Evolutionary conservation across 1,140 invertebrate species (phyloP), one percentile per base, ranked within the genome.

Genomic region (Caerostris darwini): DNA sequence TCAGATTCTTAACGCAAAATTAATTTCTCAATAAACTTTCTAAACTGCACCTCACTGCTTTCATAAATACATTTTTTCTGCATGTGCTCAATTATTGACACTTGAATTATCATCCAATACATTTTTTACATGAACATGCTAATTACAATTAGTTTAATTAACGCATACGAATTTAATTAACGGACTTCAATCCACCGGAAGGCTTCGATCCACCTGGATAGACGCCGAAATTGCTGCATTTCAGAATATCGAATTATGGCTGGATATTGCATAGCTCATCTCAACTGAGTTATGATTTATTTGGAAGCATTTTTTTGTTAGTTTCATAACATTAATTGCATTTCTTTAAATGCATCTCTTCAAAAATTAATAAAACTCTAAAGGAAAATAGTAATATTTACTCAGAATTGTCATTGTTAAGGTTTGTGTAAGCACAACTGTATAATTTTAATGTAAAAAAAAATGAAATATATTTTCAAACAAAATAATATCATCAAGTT

Each of bases 141-240:
- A 67, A 67, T 67, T 67, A 67, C 61, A 17, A 4, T 67, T n/a
- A 67, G 3, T 67, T 67, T 67, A 67, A 67, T 67, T 67, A 12
- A 67, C 61, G 61, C n/a, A 67, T 12, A 67, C 14, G 61, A n/a
- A 67, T 67, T 67, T 67, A 67, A 67, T 67, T 67, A 67, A 67
- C 10, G 61, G n/a, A n/a, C 61, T 17, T 8, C 3, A 12, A 67
- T 3, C 6, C 61, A 17, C 3, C 17, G 14, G 12, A 17, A 17
- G 12, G 3, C n/a, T 67, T 17, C 61, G 12, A 67, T 67, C 61
- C 14, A 67, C n/a, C n/a, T 67, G 14, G 12, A 5, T 34, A 34
- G 17, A n/a, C n/a, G 7, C 10, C 2, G 5, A n/a, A 67, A 6
- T 5, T 34, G 34, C 34, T 34, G 34, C 34, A 34, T 34, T 34